A percentile compares a stretch with the other conserved stretches of the same genome.
phyloP scores from a whole-genome alignment of 2,113 vertebrate species.

The Tenrec ecaudatus region DNA sequence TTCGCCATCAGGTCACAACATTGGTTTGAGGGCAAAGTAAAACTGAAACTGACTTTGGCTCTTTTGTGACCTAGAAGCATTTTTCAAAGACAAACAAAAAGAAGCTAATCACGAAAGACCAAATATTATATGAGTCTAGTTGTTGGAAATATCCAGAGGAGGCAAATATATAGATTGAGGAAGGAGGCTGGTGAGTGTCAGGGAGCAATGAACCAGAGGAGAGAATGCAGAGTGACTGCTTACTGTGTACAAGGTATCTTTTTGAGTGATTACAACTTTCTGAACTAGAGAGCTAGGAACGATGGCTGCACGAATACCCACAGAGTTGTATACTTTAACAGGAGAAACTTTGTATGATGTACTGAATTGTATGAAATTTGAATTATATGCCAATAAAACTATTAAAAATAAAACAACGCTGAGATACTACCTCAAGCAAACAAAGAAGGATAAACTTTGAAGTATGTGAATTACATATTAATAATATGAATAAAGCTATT shows the following conservation, averaged over 20 bases:
- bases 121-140: neutral
- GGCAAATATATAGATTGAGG: neutral
- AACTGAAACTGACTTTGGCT: no score
- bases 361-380: neutral
- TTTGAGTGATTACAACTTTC: constrained; percentile 16
- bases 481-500: no score
- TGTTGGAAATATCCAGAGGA: constrained; percentile 31
- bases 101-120: no score
- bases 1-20: no score
- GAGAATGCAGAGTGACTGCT: neutral
- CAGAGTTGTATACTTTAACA: neutral
- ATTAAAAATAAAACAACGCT: no score
- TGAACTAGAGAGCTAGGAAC: constrained; percentile 18
- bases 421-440: no score
- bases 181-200: neutral
- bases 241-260: neutral
- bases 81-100: no score
- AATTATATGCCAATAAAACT: constrained; percentile 46
- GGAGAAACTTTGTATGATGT: neutral
- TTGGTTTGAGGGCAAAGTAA: no score
- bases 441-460: neutral
- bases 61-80: no score
- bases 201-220: neutral
- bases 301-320: constrained; percentile 4
- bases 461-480: no score